Evolutionary conservation across 2,888 invertebrate genomes (phyloP), one percentile per base, ranked within the genome.

Genomic region (Polymixis lichenea): DNA sequence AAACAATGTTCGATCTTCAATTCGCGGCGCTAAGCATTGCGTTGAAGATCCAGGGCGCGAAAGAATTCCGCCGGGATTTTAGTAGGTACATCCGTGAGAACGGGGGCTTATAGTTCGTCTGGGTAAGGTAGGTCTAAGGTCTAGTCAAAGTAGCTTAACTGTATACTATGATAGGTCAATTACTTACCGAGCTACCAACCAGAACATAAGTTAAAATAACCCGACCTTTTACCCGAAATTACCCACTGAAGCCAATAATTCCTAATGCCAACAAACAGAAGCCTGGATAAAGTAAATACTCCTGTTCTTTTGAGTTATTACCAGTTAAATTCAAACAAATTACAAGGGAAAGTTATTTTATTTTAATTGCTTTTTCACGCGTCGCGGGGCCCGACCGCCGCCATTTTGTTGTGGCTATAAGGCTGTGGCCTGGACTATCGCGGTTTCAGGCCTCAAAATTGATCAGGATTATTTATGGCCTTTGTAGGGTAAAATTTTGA

Each of bases 321-420:
- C 80, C 72, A 72, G 56, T 58, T 62, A 77, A 80, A 84, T 77
- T 80, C 62, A 62, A 83, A 78, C 78, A 62, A 74, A 86, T 88
- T 80, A 80, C 65, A 43, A 43, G 32, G 46, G 65, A 62, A 79
- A 78, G 80, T 86, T 80, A 80, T 89, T 82, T 78, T 81, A 79
- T 88, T 88, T 86, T 87, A 88, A 89, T 89, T 89, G 85, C 74
- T 85, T 84, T 87, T 85, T 83, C 82, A 87, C 86, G 88, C 80
- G 74, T 79, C 78, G 58, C 22, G 60, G 61, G 9, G 17, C 68
- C 22, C 68, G 19, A 49, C 76, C 72, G 67, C 62, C 22, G 64
- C 76, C 81, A 79, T 88, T 87, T 78, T 78, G 75, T 76, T 84
- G 69, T 74, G 72, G 75, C n/a, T 73, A 32, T 65, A 66, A 85